Base-by-base conservation (phyloP, 2,797 vertebrate genomes). In the Diplodus puntazzo region DNA sequence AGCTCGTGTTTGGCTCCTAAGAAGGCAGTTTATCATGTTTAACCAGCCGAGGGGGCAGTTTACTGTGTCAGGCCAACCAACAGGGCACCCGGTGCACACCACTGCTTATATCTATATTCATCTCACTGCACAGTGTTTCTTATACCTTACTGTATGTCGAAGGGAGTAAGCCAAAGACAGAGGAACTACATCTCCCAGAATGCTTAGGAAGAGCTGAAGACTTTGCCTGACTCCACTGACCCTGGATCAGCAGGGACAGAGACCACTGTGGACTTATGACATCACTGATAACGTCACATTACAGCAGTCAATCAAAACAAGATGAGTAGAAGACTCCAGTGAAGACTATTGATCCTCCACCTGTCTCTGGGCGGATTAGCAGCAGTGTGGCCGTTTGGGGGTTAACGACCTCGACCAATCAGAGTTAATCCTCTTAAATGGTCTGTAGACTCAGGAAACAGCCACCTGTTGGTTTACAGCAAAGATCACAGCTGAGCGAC, bases 401-500 rank as follows among this genome's bases (percentile, higher is more conserved):
- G 55, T 76, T 73, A 60, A 81, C 0, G 0, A 74, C 12, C 30
- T 60, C n/a, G 1, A 34, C 75, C 75, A 63, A 45, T 79, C 65
- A 48, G 1, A 66, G 60, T 25, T 82, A 87, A 87, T 80, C 86
- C 68, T 80, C 77, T 85, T 82, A 82, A 43, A 46, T 0, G 1
- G 13, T 43, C 1, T 2, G 11, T 7, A 14, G 46, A 61, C 27
- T 23, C 25, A 23, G 49, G 20, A 43, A n/a, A 20, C 50, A n/a
- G 58, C 23, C 34, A 48, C 70, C 21, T 77, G 69, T 46, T 43
- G 17, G n/a, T 58, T 27, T 16, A n/a, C 34, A 34, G 18, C 16
- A 4, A 30, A 64, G 61, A 76, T 14, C 30, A 43, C 13, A 48
- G 10, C 30, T 34, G 30, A 34, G 30, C 30, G 30, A 34, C 42